These are phyloP conservation scores for Epizoanthus rinbou DNA, from an alignment of 92 coral and sea anemone species.

Conservation along the genomic window DNA sequence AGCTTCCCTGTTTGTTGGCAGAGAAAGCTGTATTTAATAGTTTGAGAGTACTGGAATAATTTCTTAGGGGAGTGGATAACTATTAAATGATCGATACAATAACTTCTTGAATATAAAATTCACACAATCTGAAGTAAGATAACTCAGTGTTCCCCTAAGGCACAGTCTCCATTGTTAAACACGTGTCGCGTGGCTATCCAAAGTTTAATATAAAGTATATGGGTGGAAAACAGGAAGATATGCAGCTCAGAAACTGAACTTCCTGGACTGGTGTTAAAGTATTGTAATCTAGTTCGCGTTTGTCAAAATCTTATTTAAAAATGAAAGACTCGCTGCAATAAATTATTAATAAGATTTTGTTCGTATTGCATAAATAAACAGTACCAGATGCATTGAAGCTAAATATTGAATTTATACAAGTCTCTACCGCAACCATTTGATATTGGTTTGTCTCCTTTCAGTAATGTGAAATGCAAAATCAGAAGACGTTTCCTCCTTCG, in stretches of 20 bases:
- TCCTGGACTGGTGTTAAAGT: background rate
- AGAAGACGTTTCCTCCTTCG: background rate
- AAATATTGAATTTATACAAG: background rate
- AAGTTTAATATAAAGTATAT: too few relatives aligned
- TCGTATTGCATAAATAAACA: constrained; percentile 35
- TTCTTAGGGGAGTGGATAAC: too few relatives aligned
- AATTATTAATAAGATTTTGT: constrained; percentile 31
- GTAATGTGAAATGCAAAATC: background rate
- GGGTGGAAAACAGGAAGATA: too few relatives aligned
- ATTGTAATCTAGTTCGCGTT: background rate
- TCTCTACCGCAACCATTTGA: background rate
- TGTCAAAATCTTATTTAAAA: constrained; percentile 34
- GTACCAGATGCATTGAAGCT: background rate
- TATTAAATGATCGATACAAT: too few relatives aligned
- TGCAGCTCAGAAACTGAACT: background rate
- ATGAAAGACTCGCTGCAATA: constrained; percentile 30
- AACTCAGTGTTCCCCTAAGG: too few relatives aligned
- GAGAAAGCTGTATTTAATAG: too few relatives aligned
- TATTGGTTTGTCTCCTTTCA: background rate
- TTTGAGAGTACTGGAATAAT: too few relatives aligned
- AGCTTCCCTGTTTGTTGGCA: too few relatives aligned
- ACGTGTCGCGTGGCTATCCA: too few relatives aligned
- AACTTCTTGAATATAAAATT: too few relatives aligned
- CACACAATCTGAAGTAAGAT: too few relatives aligned
- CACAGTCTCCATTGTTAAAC: too few relatives aligned